phyloP scores from a whole-genome alignment of 2,113 vertebrate species.

The Oceanites oceanicus region DNA sequence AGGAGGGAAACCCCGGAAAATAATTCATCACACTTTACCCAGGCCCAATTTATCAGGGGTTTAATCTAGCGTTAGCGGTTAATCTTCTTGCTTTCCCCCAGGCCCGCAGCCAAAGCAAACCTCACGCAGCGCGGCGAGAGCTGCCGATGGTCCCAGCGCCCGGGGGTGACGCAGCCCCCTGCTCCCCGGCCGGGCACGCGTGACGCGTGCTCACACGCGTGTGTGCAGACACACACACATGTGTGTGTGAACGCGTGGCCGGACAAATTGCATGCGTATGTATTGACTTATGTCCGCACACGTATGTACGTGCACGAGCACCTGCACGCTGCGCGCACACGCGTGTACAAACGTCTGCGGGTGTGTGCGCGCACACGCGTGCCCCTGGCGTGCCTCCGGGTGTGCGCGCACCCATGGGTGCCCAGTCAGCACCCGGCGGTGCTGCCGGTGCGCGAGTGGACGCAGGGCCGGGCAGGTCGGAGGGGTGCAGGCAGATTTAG shows the following conservation, averaged over 20 bases:
- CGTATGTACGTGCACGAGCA: neutral
- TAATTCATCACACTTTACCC: neutral
- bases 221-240: neutral
- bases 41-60: neutral
- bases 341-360: neutral
- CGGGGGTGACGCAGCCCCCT: neutral
- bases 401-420: neutral
- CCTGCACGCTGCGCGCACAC: neutral
- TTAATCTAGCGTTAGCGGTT: neutral
- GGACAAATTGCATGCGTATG: neutral
- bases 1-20: neutral
- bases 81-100: neutral
- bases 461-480: neutral
- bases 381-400: neutral
- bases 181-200: no score
- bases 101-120: neutral
- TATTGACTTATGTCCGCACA: no score
- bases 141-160: neutral
- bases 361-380: neutral
- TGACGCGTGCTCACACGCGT: neutral
- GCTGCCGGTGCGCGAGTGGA: no score
- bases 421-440: neutral
- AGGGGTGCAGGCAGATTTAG: neutral
- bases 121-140: neutral
- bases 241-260: neutral